A percentile compares a stretch with the other conserved stretches of the same genome.
phyloP scores from a whole-genome alignment of 2,888 invertebrate species.

The Gymnosoma rotundatum region DNA sequence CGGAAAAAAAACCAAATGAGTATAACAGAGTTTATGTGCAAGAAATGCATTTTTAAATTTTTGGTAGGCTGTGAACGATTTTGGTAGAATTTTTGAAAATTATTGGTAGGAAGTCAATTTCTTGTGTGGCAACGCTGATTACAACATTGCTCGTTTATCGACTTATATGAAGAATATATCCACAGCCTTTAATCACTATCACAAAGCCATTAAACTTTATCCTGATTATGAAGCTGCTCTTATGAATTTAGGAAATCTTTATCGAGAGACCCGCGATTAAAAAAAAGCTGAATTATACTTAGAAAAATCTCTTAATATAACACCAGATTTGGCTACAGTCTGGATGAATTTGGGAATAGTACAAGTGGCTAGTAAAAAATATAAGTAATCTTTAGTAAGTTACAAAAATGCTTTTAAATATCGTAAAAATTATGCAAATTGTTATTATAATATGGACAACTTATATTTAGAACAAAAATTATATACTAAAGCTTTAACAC shows the following conservation, averaged over 20 bases:
- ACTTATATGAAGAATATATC: slow-evolving; percentile 88
- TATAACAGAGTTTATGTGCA: too few species aligned
- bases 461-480: slow-evolving; percentile 91
- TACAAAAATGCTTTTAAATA: slow-evolving; percentile 91
- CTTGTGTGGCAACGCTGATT: too few species aligned
- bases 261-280: slow-evolving; percentile 95
- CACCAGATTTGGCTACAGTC: slow-evolving; percentile 93
- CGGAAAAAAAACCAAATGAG: too few species aligned
- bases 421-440: slow-evolving; percentile 93
- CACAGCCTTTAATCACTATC: slow-evolving; percentile 91
- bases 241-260: slow-evolving; percentile 96
- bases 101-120: too few species aligned
- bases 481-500: slow-evolving; percentile 88
- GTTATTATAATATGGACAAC: slow-evolving; percentile 97
- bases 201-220: slow-evolving; percentile 91
- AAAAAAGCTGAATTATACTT: slow-evolving; percentile 94
- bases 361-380: slow-evolving; percentile 88
- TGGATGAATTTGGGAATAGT: slow-evolving; percentile 99
- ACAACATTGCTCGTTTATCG: slow-evolving; percentile 94
- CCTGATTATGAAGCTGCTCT: slow-evolving; percentile 97
- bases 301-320: slow-evolving; percentile 86
- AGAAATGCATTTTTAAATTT: too few species aligned
- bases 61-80: too few species aligned
- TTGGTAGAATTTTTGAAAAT: too few species aligned
- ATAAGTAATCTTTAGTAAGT: slow-evolving; percentile 88